phyloP scores from a whole-genome alignment of 2,797 vertebrate species.

The Crocodylus rhombifer region DNA sequence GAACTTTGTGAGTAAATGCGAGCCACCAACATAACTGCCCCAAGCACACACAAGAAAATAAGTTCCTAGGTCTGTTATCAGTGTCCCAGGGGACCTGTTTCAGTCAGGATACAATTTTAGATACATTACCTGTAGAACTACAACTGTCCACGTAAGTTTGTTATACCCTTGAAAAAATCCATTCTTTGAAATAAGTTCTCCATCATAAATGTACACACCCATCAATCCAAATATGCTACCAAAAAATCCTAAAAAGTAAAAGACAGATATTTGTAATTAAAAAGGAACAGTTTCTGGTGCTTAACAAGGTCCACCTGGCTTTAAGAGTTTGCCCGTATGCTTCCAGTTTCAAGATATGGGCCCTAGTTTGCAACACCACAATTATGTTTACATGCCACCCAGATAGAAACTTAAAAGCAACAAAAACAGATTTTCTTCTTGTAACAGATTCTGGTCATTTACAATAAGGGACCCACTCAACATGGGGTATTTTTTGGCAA shows the following conservation, averaged over 20 bases:
- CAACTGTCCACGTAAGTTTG: conserved; percentile 93
- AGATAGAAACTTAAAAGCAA: neutral
- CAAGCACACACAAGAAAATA: neutral
- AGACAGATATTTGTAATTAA: conserved; percentile 21
- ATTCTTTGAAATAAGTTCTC: conserved; percentile 89
- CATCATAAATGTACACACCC: conserved; percentile 94
- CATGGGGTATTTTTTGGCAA: neutral
- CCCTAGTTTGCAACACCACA: neutral
- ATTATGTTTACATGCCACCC: neutral
- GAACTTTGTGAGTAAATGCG: neutral
- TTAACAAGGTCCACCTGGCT: neutral
- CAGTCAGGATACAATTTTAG: neutral
- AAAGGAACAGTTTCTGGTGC: neutral
- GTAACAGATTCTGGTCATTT: neutral
- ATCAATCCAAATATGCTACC: conserved; percentile 94
- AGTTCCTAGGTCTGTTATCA: neutral
- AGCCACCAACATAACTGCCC: neutral
- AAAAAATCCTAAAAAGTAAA: conserved; percentile 88
- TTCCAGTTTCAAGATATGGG: neutral
- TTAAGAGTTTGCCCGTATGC: neutral
- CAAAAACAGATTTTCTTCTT: neutral
- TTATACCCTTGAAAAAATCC: conserved; percentile 99
- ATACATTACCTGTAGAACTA: conserved; percentile 91
- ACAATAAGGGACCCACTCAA: neutral
- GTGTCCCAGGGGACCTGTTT: neutral